Conservation (phyloP, 2,888 invertebrate species). For the Drosophila anomalata region DNA sequence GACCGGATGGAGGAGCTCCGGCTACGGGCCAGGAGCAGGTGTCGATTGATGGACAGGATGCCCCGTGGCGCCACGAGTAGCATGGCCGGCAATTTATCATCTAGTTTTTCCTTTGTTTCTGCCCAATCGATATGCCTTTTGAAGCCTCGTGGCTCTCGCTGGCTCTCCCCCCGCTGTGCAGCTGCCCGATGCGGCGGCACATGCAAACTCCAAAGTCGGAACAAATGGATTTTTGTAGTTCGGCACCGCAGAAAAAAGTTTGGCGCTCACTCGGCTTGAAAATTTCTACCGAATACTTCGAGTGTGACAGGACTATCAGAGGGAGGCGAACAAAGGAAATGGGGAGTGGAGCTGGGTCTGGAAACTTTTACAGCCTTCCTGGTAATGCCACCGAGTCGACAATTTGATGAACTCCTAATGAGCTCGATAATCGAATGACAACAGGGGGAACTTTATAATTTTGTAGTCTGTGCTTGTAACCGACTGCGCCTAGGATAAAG, state of each 20-base stretch:
- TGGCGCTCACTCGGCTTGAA: constrained; percentile 56
- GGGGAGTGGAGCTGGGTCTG: constrained; percentile 10
- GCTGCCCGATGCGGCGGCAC: constrained; percentile 58
- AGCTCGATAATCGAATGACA: constrained; percentile 59
- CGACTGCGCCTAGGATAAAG: too few relatives aligned
- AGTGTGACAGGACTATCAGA: constrained; percentile 50
- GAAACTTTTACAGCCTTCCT: constrained; percentile 45
- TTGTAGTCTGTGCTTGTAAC: neutral
- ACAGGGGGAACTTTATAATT: neutral
- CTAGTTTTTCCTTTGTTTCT: constrained; percentile 22
- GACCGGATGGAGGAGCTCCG: constrained; percentile 15
- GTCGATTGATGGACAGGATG: constrained; percentile 67
- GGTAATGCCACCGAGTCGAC: neutral
- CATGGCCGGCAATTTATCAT: constrained; percentile 65
- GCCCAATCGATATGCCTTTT: constrained; percentile 34
- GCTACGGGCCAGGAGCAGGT: constrained; percentile 45
- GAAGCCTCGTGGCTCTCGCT: constrained; percentile 2
- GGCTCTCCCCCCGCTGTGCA: constrained; percentile 33
- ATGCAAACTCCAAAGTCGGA: constrained; percentile 71
- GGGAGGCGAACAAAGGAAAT: too few relatives aligned
- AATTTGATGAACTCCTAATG: constrained; percentile 72
- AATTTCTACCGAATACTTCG: constrained; percentile 68
- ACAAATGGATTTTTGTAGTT: constrained; percentile 77
- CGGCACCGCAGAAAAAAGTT: constrained; percentile 54
- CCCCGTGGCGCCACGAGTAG: constrained; percentile 25